Evolutionary conservation across 2,113 vertebrate genomes (phyloP), one percentile per base, ranked within the genome.

Genomic region (Aspiorhynchus laticeps): DNA sequence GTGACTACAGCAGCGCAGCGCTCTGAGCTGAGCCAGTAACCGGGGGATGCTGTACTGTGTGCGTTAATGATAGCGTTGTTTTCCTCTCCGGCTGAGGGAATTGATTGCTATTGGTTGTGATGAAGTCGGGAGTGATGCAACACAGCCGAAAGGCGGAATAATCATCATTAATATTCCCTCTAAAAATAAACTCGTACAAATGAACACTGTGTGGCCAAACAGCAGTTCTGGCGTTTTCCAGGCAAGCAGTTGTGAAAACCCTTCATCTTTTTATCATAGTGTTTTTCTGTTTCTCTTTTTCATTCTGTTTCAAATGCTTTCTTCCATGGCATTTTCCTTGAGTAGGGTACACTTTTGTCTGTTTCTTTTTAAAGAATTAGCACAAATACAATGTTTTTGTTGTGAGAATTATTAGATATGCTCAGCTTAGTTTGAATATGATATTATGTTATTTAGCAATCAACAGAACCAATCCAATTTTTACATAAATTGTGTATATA

Each of bases 101-200:
- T 95, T 94, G 94, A 95, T 95, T 94, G 89, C 92, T 91, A 91
- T 93, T 92, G 92, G 92, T 92, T 88, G 91, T 94, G 94, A 94
- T 95, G 93, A 94, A 95, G 93, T 93, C 91, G 90, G 91, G 86
- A 92, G 92, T 91, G 88, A 91, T 92, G 90, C 91, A 91, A 94
- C 92, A 88, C 91, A 91, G 93, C 90, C 90, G 91, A 93, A 95
- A 90, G 81, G 92, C 59, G 90, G 88, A 93, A 92, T 92, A 94
- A 93, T 94, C 88, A 91, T 95, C 93, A 94, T 94, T 95, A 95
- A 94, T 95, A 93, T 91, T 94, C 94, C 92, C 89, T 91, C 94
- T 94, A 90, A 91, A 96, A 96, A 95, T 93, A 95, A 92, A 93
- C 88, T 88, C 92, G 88, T 90, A 91, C 88, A 92, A 94, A 94